Base-by-base conservation (phyloP, 1,140 invertebrate genomes). In the Hesperophylax magnus region DNA sequence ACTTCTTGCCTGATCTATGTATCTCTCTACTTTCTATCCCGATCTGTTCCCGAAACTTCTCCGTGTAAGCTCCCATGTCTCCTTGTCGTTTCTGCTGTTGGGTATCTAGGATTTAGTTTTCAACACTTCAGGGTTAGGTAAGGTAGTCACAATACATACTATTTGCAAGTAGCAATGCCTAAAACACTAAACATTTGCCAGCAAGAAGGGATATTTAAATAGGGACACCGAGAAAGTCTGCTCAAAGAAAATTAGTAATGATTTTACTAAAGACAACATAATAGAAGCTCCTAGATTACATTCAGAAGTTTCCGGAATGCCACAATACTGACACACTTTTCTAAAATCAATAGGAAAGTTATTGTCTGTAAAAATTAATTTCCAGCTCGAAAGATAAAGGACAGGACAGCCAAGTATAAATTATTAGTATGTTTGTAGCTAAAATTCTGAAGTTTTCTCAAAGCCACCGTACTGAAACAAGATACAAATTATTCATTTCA, bases 1-100 rank as follows among this genome's bases (percentile, higher is more conserved):
- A 20, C 77, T 56, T 82, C 72, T 79, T 74, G 71, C 71, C 71
- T 74, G 71, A 74, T 18, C 67, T 71, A 22, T 71, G 17, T 71
- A 11, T 71, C 67, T 71, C 34, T 63, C 60, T 27, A 20, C 22
- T 22, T 15, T 63, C 60, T 9, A 39, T 71, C 67, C 67, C 67
- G 7, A 71, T 71, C 39, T 71, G 8, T 71, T 47, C 31, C 31
- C 9, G n/a, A 20, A 8, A 18, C 22, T 24, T n/a, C 18, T 20
- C 39, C 39, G 15, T 52, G 31, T 47, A 47, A 20, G n/a, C 22
- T 47, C 47, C 1, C 18, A n/a, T 47, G 15, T 15, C 6, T 67
- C 34, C 22, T 52, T 47, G 34, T 20, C n/a, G 22, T 71, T 52
- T 34, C 39, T 20, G n/a, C 18, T 18, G 39, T 20, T 14, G 27